Percentiles rank a stretch among this genome's conserved stretches.
phyloP scores from a whole-genome alignment of 92 coral and sea anemone genomes.

The Epizoanthus ramosus region DNA sequence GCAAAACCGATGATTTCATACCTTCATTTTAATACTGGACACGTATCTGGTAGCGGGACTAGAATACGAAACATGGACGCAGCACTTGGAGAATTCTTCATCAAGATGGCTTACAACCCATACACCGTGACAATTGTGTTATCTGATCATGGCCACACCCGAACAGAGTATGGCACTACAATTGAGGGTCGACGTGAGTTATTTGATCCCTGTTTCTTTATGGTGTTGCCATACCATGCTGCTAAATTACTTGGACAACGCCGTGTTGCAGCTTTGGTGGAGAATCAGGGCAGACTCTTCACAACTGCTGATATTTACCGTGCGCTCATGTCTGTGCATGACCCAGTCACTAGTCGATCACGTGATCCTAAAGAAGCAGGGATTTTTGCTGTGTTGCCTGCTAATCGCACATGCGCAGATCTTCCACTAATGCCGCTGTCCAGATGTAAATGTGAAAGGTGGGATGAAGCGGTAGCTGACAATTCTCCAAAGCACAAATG shows the following conservation, averaged over 20 bases:
- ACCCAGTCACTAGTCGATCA: slow-evolving; percentile 36
- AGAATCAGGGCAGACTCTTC: slow-evolving; percentile 17
- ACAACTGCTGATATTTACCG: slow-evolving; percentile 66
- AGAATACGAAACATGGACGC: slow-evolving; percentile 23
- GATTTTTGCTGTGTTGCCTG: slow-evolving; percentile 60
- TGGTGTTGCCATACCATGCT: slow-evolving; percentile 63
- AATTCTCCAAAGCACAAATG: slow-evolving; percentile 56
- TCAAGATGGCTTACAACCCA: slow-evolving; percentile 51
- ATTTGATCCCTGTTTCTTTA: slow-evolving; percentile 65
- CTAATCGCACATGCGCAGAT: slow-evolving; percentile 71
- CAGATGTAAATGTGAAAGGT: slow-evolving; percentile 70
- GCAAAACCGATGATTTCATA: slow-evolving; percentile 51
- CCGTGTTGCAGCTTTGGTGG: slow-evolving; percentile 45
- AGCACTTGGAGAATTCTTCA: slow-evolving; percentile 60
- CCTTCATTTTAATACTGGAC: slow-evolving; percentile 72
- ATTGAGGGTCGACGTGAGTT: slow-evolving; percentile 70
- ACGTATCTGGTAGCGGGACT: slow-evolving; percentile 54
- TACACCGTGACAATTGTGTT: slow-evolving; percentile 67
- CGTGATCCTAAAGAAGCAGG: slow-evolving; percentile 52
- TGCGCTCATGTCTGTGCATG: slow-evolving; percentile 65
- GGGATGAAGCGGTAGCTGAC: slow-evolving; percentile 55
- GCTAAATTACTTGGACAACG: slow-evolving; percentile 60
- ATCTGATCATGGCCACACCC: slow-evolving; percentile 75
- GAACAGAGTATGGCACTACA: slow-evolving; percentile 54
- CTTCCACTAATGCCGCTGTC: slow-evolving; percentile 67